Percentiles rank a stretch among this genome's conserved stretches.
Conservation (phyloP, 30 jellyfish, hydroid and myxozoan species). For the Nemopilema nomurai region DNA sequence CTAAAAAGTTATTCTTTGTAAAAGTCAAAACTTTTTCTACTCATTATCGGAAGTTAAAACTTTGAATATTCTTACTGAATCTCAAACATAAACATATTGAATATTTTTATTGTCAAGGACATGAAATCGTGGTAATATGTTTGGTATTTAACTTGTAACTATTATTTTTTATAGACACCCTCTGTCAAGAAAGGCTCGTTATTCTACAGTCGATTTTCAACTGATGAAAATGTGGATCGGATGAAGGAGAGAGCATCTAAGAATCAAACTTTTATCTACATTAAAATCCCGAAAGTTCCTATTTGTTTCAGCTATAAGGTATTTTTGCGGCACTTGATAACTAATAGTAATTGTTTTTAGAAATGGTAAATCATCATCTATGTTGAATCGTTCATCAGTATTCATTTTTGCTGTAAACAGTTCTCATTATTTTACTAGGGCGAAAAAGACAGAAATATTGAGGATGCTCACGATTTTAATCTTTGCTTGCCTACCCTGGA, state of each 20-base stretch:
- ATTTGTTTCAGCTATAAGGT: constrained; percentile 98
- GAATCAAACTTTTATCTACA: constrained; percentile 93
- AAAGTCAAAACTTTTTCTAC: no score
- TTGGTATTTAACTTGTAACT: background rate
- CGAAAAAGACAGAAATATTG: constrained; percentile 90
- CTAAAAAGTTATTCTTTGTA: no score
- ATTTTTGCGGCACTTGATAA: background rate
- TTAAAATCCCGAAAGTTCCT: constrained; percentile 92
- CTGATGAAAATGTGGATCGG: constrained; percentile 82
- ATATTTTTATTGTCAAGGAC: no score
- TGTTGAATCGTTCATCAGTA: background rate
- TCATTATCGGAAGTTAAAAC: no score
- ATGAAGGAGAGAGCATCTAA: constrained; percentile 96
- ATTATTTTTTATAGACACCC: constrained; percentile 36
- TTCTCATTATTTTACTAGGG: constrained; percentile 56
- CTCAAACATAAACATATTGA: no score
- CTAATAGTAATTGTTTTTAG: no score
- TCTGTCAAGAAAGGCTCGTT: constrained; percentile 58
- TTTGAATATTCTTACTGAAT: no score
- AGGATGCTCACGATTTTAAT: constrained; percentile 92
- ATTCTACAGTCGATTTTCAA: constrained; percentile 68
- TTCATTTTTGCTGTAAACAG: background rate
- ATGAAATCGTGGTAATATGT: no score
- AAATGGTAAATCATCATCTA: background rate
- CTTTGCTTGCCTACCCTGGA: constrained; percentile 91